Percentiles rank a stretch among this genome's conserved stretches.
Conservation (phyloP, 2,888 invertebrate species). For the Eupithecia insigniata region DNA sequence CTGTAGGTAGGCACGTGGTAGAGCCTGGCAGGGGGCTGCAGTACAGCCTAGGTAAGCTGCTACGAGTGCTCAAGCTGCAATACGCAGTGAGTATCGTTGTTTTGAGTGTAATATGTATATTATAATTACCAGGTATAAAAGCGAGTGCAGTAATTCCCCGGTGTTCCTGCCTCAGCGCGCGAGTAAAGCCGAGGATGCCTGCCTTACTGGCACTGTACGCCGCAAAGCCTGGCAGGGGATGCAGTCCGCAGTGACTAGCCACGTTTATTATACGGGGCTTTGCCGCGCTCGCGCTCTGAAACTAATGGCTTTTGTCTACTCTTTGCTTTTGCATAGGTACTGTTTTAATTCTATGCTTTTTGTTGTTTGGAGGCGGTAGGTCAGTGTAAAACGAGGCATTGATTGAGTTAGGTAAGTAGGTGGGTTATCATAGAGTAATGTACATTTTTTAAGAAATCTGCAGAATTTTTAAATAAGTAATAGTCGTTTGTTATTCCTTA, state of each 20-base stretch:
- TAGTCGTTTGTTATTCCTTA: too few relatives aligned
- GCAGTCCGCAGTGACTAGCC: slow-evolving; percentile 92
- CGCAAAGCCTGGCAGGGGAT: slow-evolving; percentile 88
- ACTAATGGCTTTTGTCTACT: slow-evolving; percentile 23
- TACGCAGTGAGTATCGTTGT: background rate
- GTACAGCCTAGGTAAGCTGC: too few relatives aligned
- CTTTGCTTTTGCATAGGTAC: slow-evolving; percentile 1
- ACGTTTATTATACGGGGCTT: slow-evolving; percentile 89
- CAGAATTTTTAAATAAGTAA: background rate
- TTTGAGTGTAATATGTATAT: too few relatives aligned
- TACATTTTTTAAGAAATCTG: background rate
- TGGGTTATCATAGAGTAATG: background rate
- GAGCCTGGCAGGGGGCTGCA: too few relatives aligned
- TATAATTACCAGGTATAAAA: slow-evolving; percentile 88
- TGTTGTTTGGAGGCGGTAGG: background rate
- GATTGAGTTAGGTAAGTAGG: background rate
- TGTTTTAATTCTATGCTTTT: background rate
- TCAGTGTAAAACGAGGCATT: background rate
- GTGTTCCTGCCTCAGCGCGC: slow-evolving; percentile 89
- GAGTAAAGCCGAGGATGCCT: slow-evolving; percentile 89
- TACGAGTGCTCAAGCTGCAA: too few relatives aligned
- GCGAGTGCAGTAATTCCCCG: slow-evolving; percentile 88
- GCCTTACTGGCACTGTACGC: slow-evolving; percentile 93
- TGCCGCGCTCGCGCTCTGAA: slow-evolving; percentile 49
- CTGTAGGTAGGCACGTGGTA: too few relatives aligned